Percentiles rank a stretch among this genome's conserved stretches.
Evolutionary conservation across 2,888 invertebrate genomes (phyloP).

Genomic region (Prosapia bicincta): DNA sequence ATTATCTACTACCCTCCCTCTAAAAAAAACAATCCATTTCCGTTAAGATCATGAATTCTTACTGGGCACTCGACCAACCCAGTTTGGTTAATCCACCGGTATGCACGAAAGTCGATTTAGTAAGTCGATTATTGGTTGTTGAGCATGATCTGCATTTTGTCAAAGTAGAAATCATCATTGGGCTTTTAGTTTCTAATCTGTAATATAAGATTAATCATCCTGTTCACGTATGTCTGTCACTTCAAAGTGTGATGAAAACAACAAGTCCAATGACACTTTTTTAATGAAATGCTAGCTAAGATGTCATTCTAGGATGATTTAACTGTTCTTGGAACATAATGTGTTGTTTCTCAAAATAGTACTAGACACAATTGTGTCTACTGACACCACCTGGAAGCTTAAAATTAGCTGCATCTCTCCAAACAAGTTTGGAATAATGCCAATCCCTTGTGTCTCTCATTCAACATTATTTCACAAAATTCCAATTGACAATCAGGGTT

Average conservation of each 20-base stretch:
- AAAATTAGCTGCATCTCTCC: conserved; percentile 21
- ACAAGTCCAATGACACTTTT: conserved; percentile 18
- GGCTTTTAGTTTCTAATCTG: conserved; percentile 6
- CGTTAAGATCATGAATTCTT: conserved; percentile 1
- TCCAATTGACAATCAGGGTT: conserved; percentile 10
- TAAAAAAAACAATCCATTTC: not conserved
- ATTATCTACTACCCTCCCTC: no score
- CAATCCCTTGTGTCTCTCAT: conserved; percentile 9
- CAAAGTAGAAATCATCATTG: conserved; percentile 14
- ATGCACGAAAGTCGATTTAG: no score
- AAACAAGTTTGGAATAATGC: conserved; percentile 7
- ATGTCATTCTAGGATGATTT: conserved; percentile 29
- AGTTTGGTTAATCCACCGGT: no score
- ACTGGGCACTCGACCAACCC: conserved; percentile 13
- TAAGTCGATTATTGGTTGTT: conserved; percentile 8
- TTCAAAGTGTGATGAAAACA: conserved; percentile 11
- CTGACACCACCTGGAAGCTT: conserved; percentile 20
- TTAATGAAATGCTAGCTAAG: conserved; percentile 25
- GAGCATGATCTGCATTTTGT: conserved; percentile 11
- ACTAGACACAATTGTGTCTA: conserved; percentile 29
- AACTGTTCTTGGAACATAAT: conserved; percentile 24
- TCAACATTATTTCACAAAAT: conserved; percentile 17
- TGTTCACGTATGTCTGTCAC: conserved; percentile 10
- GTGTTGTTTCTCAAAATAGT: conserved; percentile 24
- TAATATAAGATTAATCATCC: conserved; percentile 15